These are phyloP conservation scores for Atta cephalotes DNA, from an alignment of 1,140 invertebrate species.

Conservation along the genomic window DNA sequence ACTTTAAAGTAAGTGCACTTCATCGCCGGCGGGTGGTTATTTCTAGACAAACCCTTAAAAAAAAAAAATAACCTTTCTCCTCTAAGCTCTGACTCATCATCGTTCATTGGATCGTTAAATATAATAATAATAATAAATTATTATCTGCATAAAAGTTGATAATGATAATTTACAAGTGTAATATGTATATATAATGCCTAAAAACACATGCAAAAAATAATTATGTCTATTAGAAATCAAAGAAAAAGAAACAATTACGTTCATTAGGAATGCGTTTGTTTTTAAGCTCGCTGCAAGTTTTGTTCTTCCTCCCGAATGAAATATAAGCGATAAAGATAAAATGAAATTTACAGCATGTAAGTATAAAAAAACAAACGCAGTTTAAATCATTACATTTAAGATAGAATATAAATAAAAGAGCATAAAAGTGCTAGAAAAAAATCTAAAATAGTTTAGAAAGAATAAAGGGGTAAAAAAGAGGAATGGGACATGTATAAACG, in stretches of 20 bases:
- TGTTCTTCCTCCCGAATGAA: no score
- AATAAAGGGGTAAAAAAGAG: background rate
- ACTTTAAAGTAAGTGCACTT: slow-evolving; percentile 43
- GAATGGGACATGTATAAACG: background rate
- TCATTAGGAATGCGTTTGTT: no score
- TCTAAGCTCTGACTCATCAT: slow-evolving; percentile 9
- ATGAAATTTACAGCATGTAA: no score
- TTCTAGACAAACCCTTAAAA: slow-evolving; percentile 49
- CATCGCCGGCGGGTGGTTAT: slow-evolving; percentile 42
- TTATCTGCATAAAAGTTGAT: background rate
- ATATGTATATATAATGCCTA: background rate
- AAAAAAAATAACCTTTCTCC: background rate
- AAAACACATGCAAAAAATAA: background rate
- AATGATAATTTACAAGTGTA: background rate
- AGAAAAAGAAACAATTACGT: background rate
- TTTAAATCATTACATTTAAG: background rate
- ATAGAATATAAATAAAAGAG: background rate
- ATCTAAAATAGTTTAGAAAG: background rate
- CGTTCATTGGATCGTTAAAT: background rate
- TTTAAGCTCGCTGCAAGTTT: no score
- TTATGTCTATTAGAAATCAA: background rate
- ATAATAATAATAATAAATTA: background rate
- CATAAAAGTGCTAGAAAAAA: background rate
- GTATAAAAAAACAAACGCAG: no score
- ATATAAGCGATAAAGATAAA: no score